phyloP scores from a whole-genome alignment of 2,113 vertebrate genomes.

The Canis aureus region DNA sequence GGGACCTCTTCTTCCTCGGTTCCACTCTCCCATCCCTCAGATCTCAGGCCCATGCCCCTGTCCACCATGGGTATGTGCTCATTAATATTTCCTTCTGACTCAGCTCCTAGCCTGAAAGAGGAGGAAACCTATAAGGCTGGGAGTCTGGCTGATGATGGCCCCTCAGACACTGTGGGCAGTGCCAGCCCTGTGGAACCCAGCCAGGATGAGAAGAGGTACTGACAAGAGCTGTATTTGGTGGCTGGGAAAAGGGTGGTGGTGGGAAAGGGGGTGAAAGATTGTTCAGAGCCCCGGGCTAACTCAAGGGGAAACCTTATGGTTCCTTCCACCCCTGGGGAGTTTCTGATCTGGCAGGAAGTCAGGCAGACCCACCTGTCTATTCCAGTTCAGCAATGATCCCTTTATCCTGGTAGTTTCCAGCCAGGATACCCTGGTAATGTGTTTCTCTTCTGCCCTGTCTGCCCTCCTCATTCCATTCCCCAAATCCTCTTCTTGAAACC shows the following conservation, averaged over 20 bases:
- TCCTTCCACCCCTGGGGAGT: neutral
- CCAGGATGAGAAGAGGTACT: conserved; percentile 64
- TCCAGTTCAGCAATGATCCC: neutral
- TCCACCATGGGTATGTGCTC: neutral
- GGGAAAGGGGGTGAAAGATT: neutral
- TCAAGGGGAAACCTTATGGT: neutral
- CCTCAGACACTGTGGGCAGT: neutral
- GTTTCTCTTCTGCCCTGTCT: neutral
- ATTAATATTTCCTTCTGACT: neutral
- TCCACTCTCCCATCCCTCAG: neutral
- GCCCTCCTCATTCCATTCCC: neutral
- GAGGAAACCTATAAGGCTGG: neutral
- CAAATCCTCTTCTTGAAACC: neutral
- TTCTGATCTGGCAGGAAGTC: neutral
- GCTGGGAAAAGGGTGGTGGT: neutral
- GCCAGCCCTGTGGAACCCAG: conserved; percentile 20
- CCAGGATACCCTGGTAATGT: neutral
- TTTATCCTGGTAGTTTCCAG: neutral
- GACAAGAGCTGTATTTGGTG: neutral
- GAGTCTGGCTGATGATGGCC: neutral
- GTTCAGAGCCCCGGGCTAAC: neutral
- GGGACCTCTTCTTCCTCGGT: neutral
- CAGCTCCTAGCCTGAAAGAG: conserved; percentile 16
- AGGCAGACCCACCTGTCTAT: neutral
- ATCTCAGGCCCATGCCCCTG: neutral